A percentile compares a stretch with the other conserved stretches of the same genome.
Conservation (phyloP, 1,140 invertebrate species). For the Procambarus clarkii region DNA sequence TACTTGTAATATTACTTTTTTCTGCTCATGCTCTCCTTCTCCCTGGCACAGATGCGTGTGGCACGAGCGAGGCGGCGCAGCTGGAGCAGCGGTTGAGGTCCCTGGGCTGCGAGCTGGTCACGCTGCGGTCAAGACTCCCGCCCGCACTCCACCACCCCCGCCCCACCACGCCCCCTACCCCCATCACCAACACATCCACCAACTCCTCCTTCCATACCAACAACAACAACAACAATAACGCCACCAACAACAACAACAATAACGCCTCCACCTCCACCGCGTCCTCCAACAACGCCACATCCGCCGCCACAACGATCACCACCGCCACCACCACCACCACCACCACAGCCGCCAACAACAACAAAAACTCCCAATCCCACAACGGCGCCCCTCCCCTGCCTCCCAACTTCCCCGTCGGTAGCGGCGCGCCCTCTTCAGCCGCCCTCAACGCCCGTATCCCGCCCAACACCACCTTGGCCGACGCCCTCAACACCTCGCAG, state of each 20-base stretch:
- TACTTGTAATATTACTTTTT: too few relatives aligned
- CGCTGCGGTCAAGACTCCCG: slow-evolving; percentile 86
- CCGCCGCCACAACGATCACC: neutral
- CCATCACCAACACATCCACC: slow-evolving; percentile 35
- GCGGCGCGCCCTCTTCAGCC: slow-evolving; percentile 32
- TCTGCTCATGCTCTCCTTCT: neutral
- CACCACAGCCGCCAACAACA: slow-evolving; percentile 50
- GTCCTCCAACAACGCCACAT: slow-evolving; percentile 3
- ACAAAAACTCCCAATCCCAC: slow-evolving; percentile 45
- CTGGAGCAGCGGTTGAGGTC: slow-evolving; percentile 91
- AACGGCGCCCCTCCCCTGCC: slow-evolving; percentile 25
- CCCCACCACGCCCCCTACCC: slow-evolving; percentile 33
- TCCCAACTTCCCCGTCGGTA: slow-evolving; percentile 24
- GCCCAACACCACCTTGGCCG: slow-evolving; percentile 47
- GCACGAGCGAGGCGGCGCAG: slow-evolving; percentile 93
- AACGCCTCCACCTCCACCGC: slow-evolving; percentile 5
- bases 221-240: slow-evolving; percentile 26
- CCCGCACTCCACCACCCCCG: slow-evolving; percentile 64
- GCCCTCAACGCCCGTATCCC: slow-evolving; percentile 34
- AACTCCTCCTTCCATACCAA: slow-evolving; percentile 12
- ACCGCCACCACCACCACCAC: slow-evolving; percentile 24
- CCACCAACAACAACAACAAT: slow-evolving; percentile 23
- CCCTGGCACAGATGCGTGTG: slow-evolving; percentile 88
- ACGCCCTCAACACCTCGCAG: slow-evolving; percentile 56
- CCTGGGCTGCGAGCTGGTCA: slow-evolving; percentile 91